Conservation (phyloP, 2,797 vertebrate species). For the Neopelma chrysocephalum region DNA sequence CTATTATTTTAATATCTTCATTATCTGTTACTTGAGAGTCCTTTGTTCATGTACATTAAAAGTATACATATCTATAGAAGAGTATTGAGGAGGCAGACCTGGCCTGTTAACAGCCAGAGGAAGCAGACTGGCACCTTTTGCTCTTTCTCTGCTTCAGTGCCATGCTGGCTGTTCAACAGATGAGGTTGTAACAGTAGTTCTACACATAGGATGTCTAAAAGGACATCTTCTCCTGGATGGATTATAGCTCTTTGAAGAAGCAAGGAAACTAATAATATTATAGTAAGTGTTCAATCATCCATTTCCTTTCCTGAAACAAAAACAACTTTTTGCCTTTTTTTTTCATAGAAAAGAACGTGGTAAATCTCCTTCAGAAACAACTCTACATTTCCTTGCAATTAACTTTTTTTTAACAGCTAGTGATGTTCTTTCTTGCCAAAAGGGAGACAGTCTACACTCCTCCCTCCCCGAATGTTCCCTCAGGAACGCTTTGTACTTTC, state of each 20-base stretch:
- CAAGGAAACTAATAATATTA: neutral
- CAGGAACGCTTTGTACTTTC: constrained; percentile 28
- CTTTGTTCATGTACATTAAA: neutral
- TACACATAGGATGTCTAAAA: neutral
- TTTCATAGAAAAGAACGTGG: neutral
- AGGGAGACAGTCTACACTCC: neutral
- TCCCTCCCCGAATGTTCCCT: neutral
- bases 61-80: neutral
- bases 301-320: neutral
- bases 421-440: neutral
- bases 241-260: neutral
- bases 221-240: neutral
- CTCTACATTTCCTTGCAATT: neutral
- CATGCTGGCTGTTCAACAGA: neutral
- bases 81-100: neutral
- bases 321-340: neutral
- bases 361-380: neutral
- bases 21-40: neutral
- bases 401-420: neutral
- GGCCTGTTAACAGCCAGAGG: neutral
- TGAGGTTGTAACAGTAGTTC: neutral
- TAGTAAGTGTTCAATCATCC: neutral
- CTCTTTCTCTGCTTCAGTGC: neutral
- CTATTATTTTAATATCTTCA: neutral
- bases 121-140: neutral